phyloP scores from a whole-genome alignment of 1,140 invertebrate species.

The Calosoma granatense region DNA sequence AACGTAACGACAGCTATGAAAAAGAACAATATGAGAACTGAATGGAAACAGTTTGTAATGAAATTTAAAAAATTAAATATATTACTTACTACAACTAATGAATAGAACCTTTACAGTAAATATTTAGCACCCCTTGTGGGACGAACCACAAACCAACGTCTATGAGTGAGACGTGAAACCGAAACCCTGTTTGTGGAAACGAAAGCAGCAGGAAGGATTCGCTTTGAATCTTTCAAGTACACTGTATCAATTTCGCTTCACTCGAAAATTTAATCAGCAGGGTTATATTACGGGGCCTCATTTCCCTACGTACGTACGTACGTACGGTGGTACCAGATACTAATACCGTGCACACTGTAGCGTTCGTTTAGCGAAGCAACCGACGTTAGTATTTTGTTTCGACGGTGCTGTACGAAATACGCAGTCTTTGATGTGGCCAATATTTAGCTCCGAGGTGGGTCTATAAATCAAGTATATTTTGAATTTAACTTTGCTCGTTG shows the following conservation, averaged over 20 bases:
- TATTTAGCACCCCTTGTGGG: too few species aligned
- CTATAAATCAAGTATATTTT: background rate
- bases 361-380: background rate
- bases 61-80: too few species aligned
- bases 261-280: conserved; percentile 4
- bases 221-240: conserved; percentile 3
- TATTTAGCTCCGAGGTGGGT: background rate
- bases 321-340: background rate
- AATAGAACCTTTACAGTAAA: too few species aligned
- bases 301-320: background rate
- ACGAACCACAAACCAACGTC: too few species aligned
- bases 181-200: background rate
- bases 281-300: background rate
- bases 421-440: conserved; percentile 5
- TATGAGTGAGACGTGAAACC: too few species aligned
- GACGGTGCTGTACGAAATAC: background rate
- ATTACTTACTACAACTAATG: too few species aligned
- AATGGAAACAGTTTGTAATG: too few species aligned
- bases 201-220: background rate
- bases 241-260: background rate
- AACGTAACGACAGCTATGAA: too few species aligned
- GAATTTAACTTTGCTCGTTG: background rate
- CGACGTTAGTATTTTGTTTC: background rate
- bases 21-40: background rate
- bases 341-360: background rate